Evolutionary conservation across 2,888 invertebrate species (phyloP), one percentile per base, ranked within the genome.

Genomic region (Elmis aenea): DNA sequence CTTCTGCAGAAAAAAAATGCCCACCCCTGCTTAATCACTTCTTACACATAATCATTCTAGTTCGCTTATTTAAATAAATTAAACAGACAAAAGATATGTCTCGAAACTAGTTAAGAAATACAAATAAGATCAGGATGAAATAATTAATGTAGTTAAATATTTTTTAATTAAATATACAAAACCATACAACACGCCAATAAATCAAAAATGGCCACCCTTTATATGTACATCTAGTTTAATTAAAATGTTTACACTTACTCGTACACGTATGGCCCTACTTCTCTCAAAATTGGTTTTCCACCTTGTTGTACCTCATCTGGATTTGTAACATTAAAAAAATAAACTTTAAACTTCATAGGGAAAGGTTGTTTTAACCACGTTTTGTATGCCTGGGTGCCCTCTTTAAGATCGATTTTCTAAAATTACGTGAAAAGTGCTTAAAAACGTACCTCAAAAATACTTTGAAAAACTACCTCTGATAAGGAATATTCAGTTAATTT

Each of bases 241-340:
- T 16, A 16, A 23, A 22, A 8, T 13, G 14, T 14, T 24, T 26
- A 23, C 35, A 64, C 73, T 69, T 67, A 80, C 80, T 75, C 70
- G 47, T 80, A 82, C 31, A 77, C 72, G 51, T 72, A 80, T 8
- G 81, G 81, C 12, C 81, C 81, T 3, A 73, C 59, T 61, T 82
- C 78, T n/a, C 62, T 50, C 1, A 81, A 51, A 9, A 62, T 62
- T 0, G 81, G 81, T 14, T 69, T 72, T 13, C 55, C 67, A 1
- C 80, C 80, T 0, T 52, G 48, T 45, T 66, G 69, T 2, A 80
- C 67, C 1, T 72, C 76, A 0, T 74, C 72, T 0, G 72, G 65
- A 55, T 82, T 82, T 8, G 74, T 72, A 2, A 81, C 77, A 54
- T 80, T 73, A 56, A 75, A 76, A 5, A 77, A 50, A 45, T 74